phyloP scores from a whole-genome alignment of 1,140 invertebrate genomes.

The Teleopsis dalmanni region DNA sequence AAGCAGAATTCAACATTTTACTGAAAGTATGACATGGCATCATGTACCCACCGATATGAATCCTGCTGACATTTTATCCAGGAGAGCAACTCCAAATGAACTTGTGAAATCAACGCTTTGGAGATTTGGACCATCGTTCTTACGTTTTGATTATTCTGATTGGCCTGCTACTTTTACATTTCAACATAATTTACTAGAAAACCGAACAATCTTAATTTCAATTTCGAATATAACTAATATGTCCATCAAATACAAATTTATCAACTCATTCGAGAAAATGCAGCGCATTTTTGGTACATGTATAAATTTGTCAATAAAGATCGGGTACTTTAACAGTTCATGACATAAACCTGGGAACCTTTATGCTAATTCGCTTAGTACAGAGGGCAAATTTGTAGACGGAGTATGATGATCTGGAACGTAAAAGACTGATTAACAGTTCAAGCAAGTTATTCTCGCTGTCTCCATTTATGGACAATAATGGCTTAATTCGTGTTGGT shows the following conservation, averaged over 20 bases:
- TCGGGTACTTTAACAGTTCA: not conserved
- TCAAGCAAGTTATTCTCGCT: slow-evolving; percentile 9
- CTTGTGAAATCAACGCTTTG: slow-evolving; percentile 25
- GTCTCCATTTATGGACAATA: slow-evolving; percentile 18
- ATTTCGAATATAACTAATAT: not conserved
- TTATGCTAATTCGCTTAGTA: slow-evolving; percentile 4
- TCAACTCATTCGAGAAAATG: slow-evolving; percentile 5
- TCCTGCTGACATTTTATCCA: slow-evolving; percentile 35
- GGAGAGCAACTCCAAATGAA: slow-evolving; percentile 20
- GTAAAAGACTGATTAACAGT: not conserved
- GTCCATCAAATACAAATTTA: not conserved
- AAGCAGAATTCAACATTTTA: slow-evolving; percentile 24
- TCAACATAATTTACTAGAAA: slow-evolving; percentile 21
- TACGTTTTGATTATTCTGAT: not conserved
- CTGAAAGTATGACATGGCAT: slow-evolving; percentile 18
- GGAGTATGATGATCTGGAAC: not conserved
- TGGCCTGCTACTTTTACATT: slow-evolving; percentile 4
- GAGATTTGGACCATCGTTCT: slow-evolving; percentile 34
- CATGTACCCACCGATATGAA: slow-evolving; percentile 31
- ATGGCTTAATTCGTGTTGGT: slow-evolving; percentile 22
- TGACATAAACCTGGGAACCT: slow-evolving; percentile 1
- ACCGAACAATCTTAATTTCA: slow-evolving; percentile 22
- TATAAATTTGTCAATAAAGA: slow-evolving; percentile 1
- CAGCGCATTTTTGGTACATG: slow-evolving; percentile 6
- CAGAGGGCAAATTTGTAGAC: slow-evolving; percentile 2